Evolutionary conservation across 2,113 vertebrate species (phyloP), one percentile per base, ranked within the genome.

Genomic region (Meriones unguiculatus): DNA sequence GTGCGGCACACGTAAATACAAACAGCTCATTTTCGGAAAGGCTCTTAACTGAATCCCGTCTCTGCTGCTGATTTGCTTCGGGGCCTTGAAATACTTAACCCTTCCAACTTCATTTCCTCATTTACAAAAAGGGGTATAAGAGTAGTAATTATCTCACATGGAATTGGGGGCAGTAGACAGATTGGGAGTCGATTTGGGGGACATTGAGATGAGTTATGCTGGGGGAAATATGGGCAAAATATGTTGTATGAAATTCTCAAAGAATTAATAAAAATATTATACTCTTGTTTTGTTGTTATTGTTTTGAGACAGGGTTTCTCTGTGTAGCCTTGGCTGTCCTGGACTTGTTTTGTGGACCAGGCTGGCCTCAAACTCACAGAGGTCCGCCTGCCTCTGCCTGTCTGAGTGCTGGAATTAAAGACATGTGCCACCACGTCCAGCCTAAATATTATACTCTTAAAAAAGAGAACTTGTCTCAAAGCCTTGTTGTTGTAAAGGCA

Each of bases 91-190:
- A 93, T 50, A 70, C 3, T 64, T 75, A 81, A 76, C 62, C 14
- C 32, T 52, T 65, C 50, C 90, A 62, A 28, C 73, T 91, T 76
- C 20, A 67, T 85, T 94, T 89, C 73, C 52, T 95, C 69, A 72
- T 50, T 15, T 86, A 80, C 0, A 81, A 89, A 52, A 80, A 46
- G 24, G 52, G 54, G 87, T 32, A 11, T 17, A 52, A 59, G 17
- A 77, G 59, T 24, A 90, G 59, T 24, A 90, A 81, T 81, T 81
- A 35, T 57, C 32, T 81, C 52, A 35, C 15, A 20, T 57, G 18
- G 32, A n/a, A 13, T 57, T 57, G 18, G 78, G 77, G 52, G 10
- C 12, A 81, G 10, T 57, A 81, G 18, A 32, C 0, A 35, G 32
- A 59, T 24, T 81, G 32, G 78, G 32, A 15, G 30, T 80, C 35